Conservation (phyloP, 2,113 vertebrate species). For the Sterrhoptilus dennistouni region DNA sequence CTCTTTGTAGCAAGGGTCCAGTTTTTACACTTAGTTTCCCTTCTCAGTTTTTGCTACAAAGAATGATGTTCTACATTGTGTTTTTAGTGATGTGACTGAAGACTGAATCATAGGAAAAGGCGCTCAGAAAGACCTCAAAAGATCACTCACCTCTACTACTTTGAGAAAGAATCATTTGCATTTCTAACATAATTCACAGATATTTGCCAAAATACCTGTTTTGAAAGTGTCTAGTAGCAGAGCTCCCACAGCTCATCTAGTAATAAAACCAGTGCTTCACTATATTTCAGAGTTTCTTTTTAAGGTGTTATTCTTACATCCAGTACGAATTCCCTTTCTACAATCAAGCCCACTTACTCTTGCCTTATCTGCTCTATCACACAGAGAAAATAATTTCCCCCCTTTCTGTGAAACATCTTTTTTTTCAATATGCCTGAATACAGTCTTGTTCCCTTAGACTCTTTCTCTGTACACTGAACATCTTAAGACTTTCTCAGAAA, state of each 20-base stretch:
- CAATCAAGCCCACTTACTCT: background rate
- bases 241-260: background rate
- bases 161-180: background rate
- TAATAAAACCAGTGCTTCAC: background rate
- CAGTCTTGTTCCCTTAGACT: background rate
- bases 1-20: background rate
- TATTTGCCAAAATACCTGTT: background rate
- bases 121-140: background rate
- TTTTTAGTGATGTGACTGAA: background rate
- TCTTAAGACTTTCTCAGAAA: background rate
- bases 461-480: background rate
- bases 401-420: background rate
- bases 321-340: background rate
- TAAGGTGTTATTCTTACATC: background rate
- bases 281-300: background rate
- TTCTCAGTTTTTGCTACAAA: background rate
- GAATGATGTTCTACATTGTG: background rate
- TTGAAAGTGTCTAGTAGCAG: background rate
- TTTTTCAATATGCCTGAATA: background rate
- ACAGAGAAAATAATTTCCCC: background rate
- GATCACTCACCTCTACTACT: background rate
- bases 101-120: background rate
- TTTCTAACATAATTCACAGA: background rate
- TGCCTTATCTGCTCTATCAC: background rate
- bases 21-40: background rate